Base-by-base conservation (phyloP, 1,140 invertebrate genomes). In the Bombus difficillimus region DNA sequence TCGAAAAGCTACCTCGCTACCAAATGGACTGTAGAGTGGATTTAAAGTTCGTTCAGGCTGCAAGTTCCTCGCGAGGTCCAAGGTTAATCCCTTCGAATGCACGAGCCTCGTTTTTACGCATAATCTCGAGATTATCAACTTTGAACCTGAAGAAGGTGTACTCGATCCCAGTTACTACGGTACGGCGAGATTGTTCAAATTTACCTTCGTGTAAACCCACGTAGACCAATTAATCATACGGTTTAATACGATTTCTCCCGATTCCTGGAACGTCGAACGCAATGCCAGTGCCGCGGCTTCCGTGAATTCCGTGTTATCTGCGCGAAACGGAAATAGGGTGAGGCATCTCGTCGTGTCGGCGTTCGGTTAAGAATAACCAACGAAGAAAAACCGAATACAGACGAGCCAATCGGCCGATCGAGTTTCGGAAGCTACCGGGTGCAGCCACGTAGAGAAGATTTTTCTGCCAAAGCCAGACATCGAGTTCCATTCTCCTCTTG, bases 261-360 rank as follows among this genome's bases (percentile, higher is more conserved):
- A 25, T 28, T 37, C 3, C 25, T 28, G 18, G 62, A 79, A 79
- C 79, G 1, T 18, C 12, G 41, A 32, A 2, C 28, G 6, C 28
- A 3, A 13, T 32, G 22, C 5, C 2, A 15, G 25, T 43, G 2
- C 10, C 6, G n/a, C 62, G n/a, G 6, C 32, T 47, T 28, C 37
- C 32, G 28, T 3, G 62, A 43, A 83, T 53, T 28, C 18, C 25
- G 41, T 2, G 73, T 78, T 83, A 83, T 83, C 53, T 8, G 3
- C n/a, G 43, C 66, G 47, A 62, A 84, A 78, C 66, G 82, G 75
- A 84, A 84, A 84, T 79, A 84, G 75, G 74, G 22, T 1, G 81
- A 74, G 47, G 37, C 75, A 71, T 59, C n/a, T 74, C 62, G 73
- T 68, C 13, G 34, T 53, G 37, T 39, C 32, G 69, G 68, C 69